Percentiles rank a stretch among this genome's conserved stretches.
These are phyloP conservation scores for Notolabrus celidotus DNA, from an alignment of 2,797 vertebrate species.

Conservation along the genomic window DNA sequence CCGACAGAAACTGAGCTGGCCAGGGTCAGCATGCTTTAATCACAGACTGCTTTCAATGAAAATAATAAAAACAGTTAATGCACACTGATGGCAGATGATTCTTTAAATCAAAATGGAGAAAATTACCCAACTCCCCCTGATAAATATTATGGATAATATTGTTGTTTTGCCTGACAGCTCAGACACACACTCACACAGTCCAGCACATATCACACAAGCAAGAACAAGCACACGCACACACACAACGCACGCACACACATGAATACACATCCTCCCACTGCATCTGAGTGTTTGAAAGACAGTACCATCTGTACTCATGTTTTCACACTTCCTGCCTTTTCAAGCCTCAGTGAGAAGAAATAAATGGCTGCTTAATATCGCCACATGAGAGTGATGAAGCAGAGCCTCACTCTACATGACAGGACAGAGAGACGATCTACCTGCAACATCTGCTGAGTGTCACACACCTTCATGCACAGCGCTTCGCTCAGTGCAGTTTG, in stretches of 20 bases:
- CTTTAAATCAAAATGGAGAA: neutral
- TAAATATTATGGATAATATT: conserved; percentile 19
- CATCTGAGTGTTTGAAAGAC: conserved; percentile 65
- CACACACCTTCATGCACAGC: conserved; percentile 20
- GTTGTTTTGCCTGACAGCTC: conserved; percentile 44
- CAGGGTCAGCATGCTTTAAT: conserved; percentile 1
- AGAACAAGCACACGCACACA: conserved; percentile 16
- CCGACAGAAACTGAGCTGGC: conserved; percentile 13
- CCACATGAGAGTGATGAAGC: conserved; percentile 46
- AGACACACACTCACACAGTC: conserved; percentile 1
- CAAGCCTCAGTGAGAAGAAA: conserved; percentile 63
- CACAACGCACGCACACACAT: neutral
- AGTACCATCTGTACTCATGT: conserved; percentile 74
- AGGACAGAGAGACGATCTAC: conserved; percentile 40
- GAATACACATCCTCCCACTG: conserved; percentile 49
- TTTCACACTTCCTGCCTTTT: conserved; percentile 71
- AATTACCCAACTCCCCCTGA: neutral
- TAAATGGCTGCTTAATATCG: conserved; percentile 52
- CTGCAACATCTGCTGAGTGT: conserved; percentile 62
- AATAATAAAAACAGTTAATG: conserved; percentile 7
- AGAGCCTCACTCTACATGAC: conserved; percentile 49
- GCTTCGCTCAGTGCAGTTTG: neutral
- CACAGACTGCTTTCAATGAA: neutral
- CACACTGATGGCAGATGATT: neutral
- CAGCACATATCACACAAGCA: neutral